Conservation (phyloP, 2,113 vertebrate genomes). For the Brachyistius frenatus region DNA sequence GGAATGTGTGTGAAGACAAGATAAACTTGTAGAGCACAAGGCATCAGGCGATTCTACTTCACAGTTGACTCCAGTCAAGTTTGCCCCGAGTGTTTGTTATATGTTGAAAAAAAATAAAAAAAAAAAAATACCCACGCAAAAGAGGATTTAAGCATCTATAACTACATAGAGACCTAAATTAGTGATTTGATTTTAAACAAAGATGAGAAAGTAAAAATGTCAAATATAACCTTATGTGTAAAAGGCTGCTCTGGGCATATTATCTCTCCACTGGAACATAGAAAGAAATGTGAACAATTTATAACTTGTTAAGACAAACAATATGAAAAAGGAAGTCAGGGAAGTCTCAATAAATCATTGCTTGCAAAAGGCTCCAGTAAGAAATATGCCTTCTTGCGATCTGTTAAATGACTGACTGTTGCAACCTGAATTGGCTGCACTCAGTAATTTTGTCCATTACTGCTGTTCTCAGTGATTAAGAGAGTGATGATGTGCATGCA, state of each 20-base stretch:
- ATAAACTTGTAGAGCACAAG: constrained; percentile 26
- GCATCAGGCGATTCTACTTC: constrained; percentile 30
- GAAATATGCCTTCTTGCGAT: constrained; percentile 1
- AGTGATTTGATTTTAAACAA: background rate
- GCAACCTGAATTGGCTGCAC: background rate
- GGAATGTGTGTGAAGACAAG: constrained; percentile 54
- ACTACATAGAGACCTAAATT: background rate
- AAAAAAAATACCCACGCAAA: background rate
- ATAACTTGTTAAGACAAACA: no score
- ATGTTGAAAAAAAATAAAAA: constrained; percentile 7
- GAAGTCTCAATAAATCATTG: constrained; percentile 11
- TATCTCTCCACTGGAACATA: background rate
- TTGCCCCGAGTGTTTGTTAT: constrained; percentile 20
- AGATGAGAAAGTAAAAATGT: background rate
- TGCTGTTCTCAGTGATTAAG: constrained; percentile 19
- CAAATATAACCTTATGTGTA: background rate
- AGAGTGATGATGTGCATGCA: constrained; percentile 36
- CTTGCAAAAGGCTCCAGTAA: background rate
- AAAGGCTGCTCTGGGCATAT: background rate
- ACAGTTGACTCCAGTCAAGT: constrained; percentile 18
- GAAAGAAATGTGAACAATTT: no score
- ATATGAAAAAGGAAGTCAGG: background rate
- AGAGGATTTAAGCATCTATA: constrained; percentile 1
- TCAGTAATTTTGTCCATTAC: background rate
- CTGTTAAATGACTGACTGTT: constrained; percentile 2